Base-by-base conservation (phyloP, 2,888 invertebrate genomes). In the Campoplex capitator region DNA sequence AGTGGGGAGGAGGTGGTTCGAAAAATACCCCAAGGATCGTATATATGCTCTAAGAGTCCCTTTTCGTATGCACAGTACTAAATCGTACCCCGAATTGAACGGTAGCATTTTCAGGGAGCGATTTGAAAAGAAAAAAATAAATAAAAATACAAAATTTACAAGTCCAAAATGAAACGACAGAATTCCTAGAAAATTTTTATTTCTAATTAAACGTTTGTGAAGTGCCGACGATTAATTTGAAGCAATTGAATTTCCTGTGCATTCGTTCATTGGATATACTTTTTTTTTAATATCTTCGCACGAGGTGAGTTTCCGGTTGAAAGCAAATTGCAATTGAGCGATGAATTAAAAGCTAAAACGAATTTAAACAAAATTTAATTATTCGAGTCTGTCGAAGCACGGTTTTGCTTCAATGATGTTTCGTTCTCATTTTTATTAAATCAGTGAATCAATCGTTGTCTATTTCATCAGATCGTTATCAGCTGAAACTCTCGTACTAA, bases 11-110 rank as follows among this genome's bases (percentile, higher is more conserved):
- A 91, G 92, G 91, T 42, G 91, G 90, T 88, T 84, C 75, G 89
- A 91, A 90, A 92, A 90, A 92, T 92, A 92, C 92, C 92, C 91
- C 91, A 90, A 88, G 92, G 91, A 91, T 86, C 83, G 86, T 93
- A 93, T 94, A 94, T 94, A 94, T 93, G 91, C 90, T 89, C 91
- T 90, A 87, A 88, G 90, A 92, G 91, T 89, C 92, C 91, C 91
- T 91, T 91, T 89, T 90, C 90, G 91, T 89, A 91, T 92, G 91
- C 92, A 91, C 93, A 94, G 94, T 94, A 90, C 91, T 90, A 91
- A 92, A 90, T 91, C 90, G 92, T 93, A 92, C 92, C 92, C 92
- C 91, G 92, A 85, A 88, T 88, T 86, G 89, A 86, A 88, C 88
- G 85, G 87, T 88, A 79, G 78, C 35, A 48, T 32, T 70, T 87